Conservation (phyloP, 2,797 vertebrate species). For the Enteromius anoplus region DNA sequence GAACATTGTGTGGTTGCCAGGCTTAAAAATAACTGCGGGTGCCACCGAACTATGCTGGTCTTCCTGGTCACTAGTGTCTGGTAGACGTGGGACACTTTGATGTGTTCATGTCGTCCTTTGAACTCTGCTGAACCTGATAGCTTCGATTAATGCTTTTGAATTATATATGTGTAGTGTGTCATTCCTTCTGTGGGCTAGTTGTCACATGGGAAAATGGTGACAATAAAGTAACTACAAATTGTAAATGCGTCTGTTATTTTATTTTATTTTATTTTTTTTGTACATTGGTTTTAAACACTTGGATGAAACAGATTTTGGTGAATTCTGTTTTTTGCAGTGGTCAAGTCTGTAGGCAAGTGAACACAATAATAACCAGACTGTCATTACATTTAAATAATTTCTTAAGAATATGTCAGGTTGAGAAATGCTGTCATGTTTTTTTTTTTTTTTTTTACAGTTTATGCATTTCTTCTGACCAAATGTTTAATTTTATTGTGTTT, state of each 20-base stretch:
- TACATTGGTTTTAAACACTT: background rate
- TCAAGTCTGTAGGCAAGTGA: no score
- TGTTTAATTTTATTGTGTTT: background rate
- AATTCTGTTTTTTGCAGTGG: background rate
- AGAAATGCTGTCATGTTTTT: background rate
- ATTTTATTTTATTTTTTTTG: no score
- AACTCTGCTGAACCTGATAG: slow-evolving; percentile 25
- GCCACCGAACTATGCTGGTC: slow-evolving; percentile 75
- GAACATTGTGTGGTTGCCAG: slow-evolving; percentile 85
- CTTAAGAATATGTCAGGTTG: background rate
- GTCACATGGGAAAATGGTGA: background rate
- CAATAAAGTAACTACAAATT: background rate
- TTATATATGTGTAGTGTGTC: background rate
- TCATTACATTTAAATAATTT: background rate
- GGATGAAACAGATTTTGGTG: background rate
- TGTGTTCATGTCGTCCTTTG: slow-evolving; percentile 20
- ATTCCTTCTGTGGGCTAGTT: background rate
- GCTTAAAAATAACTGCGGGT: slow-evolving; percentile 88
- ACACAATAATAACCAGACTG: no score
- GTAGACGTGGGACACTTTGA: background rate
- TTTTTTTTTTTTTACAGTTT: background rate
- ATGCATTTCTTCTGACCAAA: background rate
- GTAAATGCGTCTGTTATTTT: background rate
- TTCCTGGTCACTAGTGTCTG: slow-evolving; percentile 47
- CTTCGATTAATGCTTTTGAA: background rate